Percentiles rank a stretch among this genome's conserved stretches.
These are phyloP conservation scores for Tanytarsus gracilentus DNA, from an alignment of 2,888 invertebrate species.

Conservation along the genomic window DNA sequence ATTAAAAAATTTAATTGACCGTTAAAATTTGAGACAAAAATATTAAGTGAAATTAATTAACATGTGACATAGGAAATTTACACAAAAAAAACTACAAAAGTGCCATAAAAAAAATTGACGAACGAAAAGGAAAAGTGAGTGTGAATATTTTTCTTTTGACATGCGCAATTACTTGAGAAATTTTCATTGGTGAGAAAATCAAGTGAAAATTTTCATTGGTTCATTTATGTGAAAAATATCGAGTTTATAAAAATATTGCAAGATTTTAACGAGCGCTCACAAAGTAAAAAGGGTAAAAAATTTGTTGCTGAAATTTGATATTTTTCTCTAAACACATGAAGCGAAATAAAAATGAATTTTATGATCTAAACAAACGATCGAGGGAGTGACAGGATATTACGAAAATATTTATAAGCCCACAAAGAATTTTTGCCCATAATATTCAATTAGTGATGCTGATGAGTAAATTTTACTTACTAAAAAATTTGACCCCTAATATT, in stretches of 20 bases:
- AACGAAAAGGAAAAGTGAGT: not conserved
- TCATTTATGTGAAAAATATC: not conserved
- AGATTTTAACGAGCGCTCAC: constrained; percentile 17
- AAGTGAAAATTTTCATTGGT: constrained; percentile 8
- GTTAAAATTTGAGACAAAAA: not conserved
- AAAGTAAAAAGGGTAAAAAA: not conserved
- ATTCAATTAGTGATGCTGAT: not conserved
- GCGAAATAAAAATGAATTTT: not conserved
- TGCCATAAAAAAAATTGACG: constrained; percentile 12
- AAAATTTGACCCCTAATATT: too few relatives aligned
- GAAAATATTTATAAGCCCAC: too few relatives aligned
- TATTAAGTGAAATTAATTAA: not conserved
- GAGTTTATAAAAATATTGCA: not conserved
- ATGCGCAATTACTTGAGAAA: not conserved
- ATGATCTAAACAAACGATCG: constrained; percentile 3
- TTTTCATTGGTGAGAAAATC: constrained; percentile 1
- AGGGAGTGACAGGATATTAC: constrained; percentile 26
- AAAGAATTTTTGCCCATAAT: too few relatives aligned
- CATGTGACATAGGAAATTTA: not conserved
- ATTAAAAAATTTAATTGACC: not conserved
- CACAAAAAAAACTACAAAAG: not conserved
- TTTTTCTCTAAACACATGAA: not conserved
- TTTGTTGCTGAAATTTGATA: constrained; percentile 5
- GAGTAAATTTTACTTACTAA: not conserved
- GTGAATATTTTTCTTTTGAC: too few relatives aligned